Evolutionary conservation across 2,113 vertebrate genomes (phyloP), one percentile per base, ranked within the genome.

Genomic region (Neopipo cinnamomea): DNA sequence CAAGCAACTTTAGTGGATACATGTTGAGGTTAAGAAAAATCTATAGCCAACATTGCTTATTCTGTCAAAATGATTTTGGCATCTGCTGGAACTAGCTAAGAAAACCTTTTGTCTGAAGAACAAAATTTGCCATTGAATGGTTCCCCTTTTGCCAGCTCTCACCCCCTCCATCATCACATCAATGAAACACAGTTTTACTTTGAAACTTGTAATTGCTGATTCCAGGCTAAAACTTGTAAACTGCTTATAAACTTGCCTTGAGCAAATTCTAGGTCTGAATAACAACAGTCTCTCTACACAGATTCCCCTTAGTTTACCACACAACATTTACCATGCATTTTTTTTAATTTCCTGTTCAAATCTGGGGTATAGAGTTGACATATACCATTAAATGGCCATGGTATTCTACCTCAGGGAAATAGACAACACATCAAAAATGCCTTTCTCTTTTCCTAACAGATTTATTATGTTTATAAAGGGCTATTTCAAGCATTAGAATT

Each of bases 401-500:
- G 42, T 42, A 85, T 71, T 91, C 65, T 52, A 77, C 76, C 12
- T 72, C 56, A 68, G 53, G 56, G 50, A 94, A 93, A 88, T 10
- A 21, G 67, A 71, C 62, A 89, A 85, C 6, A 12, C 8, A 56
- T 49, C 52, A 82, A 79, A 95, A 91, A 68, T 4, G 6, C 31
- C 37, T 19, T 33, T 88, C 61, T 61, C 47, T 75, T 86, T 90
- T 66, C 2, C 1, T 79, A 94, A 70, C 28, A 76, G 81, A 85
- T 85, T 91, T 82, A 89, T 79, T 82, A 70, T 66, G 47, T 85
- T 96, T 93, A 62, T 77, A 88, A 95, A 94, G 42, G 46, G 33
- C 42, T 47, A 80, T 88, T 91, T 90, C 58, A 79, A 85, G 59
- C 75, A 90, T 66, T 70, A 77, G 55, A 72, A 73, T 85, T 73